Base-by-base conservation (phyloP, 2,797 vertebrate species). In the Pseudomugil tenellus region DNA sequence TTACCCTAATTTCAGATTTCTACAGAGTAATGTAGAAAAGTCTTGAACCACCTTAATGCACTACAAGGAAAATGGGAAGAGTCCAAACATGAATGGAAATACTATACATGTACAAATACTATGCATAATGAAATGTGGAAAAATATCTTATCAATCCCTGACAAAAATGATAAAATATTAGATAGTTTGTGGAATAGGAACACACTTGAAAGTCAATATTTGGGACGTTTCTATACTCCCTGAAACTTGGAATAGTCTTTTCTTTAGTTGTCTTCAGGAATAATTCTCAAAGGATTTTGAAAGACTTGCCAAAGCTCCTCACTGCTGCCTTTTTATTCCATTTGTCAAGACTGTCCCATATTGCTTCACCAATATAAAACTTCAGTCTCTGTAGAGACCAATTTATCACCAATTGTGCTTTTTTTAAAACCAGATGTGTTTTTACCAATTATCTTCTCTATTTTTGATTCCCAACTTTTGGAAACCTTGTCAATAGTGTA, bases 1-100 rank as follows among this genome's bases (percentile, higher is more conserved):
- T 39, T 32, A 32, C 28, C 60, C 17, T 4, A 29, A 70, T 63
- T 25, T 78, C 28, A 67, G 25, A 35, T 53, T 59, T 63, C 19
- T 3, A n/a, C 6, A 39, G 16, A 39, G 9, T 26, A 8, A 6
- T 26, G 25, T 37, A 17, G 25, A 16, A 26, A 26, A 26, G 21
- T 48, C n/a, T 48, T 5, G 21, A 48, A 2, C 23, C 4, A 51
- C 49, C 12, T 14, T 4, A 4, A 26, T 26, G 13, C 23, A 52
- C 16, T 26, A 13, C 23, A 2, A 28, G 21, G 25, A 28, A 52
- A 52, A 52, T 14, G 10, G 25, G 23, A 52, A 52, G 28, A 3
- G 10, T 49, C 12, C 49, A 52, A 52, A 52, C 11, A 52, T 52
- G 39, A 25, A 16, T 52, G 1, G 13, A 28, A 28, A 52, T 52